These are phyloP conservation scores for Fukomys damarensis DNA, from an alignment of 2,113 vertebrate genomes.

Conservation along the genomic window DNA sequence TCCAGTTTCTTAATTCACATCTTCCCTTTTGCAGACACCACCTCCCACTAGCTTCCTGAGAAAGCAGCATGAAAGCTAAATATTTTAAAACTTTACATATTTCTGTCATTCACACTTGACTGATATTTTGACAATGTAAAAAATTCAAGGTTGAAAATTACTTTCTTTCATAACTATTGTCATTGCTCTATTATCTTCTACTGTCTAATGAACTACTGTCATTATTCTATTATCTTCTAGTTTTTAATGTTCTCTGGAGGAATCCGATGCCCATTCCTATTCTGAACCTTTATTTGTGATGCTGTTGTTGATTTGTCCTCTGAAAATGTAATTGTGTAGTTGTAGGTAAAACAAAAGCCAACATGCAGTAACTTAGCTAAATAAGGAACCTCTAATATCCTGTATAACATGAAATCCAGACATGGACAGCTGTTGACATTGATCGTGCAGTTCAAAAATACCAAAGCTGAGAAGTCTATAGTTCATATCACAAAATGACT, in stretches of 20 bases:
- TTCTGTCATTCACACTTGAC: slow-evolving; percentile 11
- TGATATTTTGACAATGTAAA: slow-evolving; percentile 44
- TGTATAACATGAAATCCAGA: neutral
- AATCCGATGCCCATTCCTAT: neutral
- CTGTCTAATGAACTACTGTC: slow-evolving; percentile 23
- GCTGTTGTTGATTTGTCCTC: neutral
- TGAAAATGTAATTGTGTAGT: neutral
- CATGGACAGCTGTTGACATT: neutral
- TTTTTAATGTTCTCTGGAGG: neutral
- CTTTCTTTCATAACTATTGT: slow-evolving; percentile 47
- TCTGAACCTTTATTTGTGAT: neutral
- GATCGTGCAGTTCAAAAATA: neutral
- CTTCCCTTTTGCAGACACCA: neutral
- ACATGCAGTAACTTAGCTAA: neutral
- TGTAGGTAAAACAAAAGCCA: slow-evolving; percentile 4
- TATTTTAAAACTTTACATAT: neutral
- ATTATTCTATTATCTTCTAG: neutral
- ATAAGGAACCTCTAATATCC: neutral
- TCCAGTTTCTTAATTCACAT: neutral
- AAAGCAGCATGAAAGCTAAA: neutral
- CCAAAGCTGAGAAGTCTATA: neutral
- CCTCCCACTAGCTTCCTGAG: neutral
- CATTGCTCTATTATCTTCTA: neutral
- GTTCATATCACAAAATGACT: neutral
- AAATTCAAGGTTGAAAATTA: slow-evolving; percentile 34